phyloP scores from a whole-genome alignment of 2,888 invertebrate species.

The Bombylius discolor region DNA sequence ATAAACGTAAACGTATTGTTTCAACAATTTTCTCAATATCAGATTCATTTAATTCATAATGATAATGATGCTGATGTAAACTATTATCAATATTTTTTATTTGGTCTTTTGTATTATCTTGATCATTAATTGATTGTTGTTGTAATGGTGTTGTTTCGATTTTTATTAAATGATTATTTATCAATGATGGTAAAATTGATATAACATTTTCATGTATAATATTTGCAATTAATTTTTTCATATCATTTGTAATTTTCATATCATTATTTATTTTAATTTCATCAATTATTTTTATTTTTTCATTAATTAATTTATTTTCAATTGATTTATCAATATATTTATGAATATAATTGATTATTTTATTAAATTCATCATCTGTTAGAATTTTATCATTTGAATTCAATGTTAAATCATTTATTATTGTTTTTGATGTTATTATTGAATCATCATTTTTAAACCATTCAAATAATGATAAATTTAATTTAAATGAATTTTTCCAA shows the following conservation, averaged over 20 bases:
- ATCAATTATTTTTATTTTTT: slow-evolving; percentile 18
- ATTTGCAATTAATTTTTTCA: slow-evolving; percentile 24
- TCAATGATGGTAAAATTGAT: not conserved
- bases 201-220: slow-evolving; percentile 26
- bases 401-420: too few species aligned
- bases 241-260: slow-evolving; percentile 20
- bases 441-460: too few species aligned
- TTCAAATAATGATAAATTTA: too few species aligned
- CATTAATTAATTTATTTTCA: slow-evolving; percentile 21
- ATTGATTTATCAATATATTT: slow-evolving; percentile 31
- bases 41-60: slow-evolving; percentile 19
- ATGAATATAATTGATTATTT: slow-evolving; percentile 31
- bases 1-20: slow-evolving; percentile 20
- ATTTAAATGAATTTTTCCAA: too few species aligned
- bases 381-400: not conserved
- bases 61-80: slow-evolving; percentile 9
- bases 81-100: not conserved
- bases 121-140: not conserved
- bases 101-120: not conserved
- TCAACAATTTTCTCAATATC: slow-evolving; percentile 26
- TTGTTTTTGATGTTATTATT: too few species aligned
- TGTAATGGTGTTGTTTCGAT: not conserved
- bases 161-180: not conserved
- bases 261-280: slow-evolving; percentile 8
- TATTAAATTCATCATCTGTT: slow-evolving; percentile 27